Evolutionary conservation across 2,113 vertebrate genomes (phyloP).

Genomic region (Stigmatopora nigra): DNA sequence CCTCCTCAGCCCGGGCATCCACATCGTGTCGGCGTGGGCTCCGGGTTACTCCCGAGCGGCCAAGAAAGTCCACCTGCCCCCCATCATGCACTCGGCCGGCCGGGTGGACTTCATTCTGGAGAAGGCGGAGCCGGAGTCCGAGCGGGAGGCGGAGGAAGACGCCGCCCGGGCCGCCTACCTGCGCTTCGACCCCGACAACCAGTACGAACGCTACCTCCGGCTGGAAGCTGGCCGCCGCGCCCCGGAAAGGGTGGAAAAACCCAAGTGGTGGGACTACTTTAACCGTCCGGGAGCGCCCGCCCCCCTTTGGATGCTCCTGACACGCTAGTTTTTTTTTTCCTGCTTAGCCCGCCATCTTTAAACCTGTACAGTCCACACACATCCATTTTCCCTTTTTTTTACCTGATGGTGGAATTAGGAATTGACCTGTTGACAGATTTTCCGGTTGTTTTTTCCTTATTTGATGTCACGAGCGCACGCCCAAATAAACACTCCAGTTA

Average conservation of each 20-base stretch:
- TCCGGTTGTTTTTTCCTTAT: no score
- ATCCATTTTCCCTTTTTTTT: no score
- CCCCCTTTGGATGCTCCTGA: conserved; percentile 85
- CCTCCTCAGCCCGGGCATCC: conserved; percentile 75
- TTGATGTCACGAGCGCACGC: no score
- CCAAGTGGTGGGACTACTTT: conserved; percentile 97
- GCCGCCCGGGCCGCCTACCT: conserved; percentile 40
- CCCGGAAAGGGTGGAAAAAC: conserved; percentile 72
- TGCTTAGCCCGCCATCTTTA: not conserved
- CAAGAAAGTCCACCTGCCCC: conserved; percentile 80
- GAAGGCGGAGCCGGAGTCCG: conserved; percentile 42
- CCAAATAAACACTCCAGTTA: no score
- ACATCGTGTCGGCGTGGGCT: conserved; percentile 77
- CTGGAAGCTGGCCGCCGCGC: not conserved
- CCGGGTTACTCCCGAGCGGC: conserved; percentile 73
- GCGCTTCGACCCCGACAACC: conserved; percentile 68
- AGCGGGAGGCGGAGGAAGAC: conserved; percentile 32
- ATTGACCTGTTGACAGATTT: no score
- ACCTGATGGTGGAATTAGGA: no score
- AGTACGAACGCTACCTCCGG: conserved; percentile 63
- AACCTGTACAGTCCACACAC: not conserved
- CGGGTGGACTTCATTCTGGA: conserved; percentile 82
- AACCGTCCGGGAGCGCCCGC: conserved; percentile 63
- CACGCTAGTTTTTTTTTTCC: conserved; percentile 10
- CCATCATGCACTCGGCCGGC: conserved; percentile 74